A percentile compares a stretch with the other conserved stretches of the same genome.
Conservation (phyloP, 2,797 vertebrate species). For the Coregonus ussuriensis region DNA sequence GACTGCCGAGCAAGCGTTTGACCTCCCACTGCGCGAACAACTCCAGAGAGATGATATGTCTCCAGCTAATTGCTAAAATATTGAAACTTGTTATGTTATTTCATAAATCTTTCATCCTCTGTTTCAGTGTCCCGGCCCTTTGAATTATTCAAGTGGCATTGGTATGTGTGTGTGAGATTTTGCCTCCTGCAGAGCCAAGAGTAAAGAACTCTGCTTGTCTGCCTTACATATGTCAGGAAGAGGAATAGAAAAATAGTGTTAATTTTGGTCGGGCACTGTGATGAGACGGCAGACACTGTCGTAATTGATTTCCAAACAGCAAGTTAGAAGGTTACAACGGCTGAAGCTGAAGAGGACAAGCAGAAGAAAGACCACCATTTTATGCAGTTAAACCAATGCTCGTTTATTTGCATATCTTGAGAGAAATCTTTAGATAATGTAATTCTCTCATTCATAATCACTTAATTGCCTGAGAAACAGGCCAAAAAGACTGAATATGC, state of each 20-base stretch:
- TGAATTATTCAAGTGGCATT: slow-evolving; percentile 68
- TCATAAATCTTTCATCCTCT: slow-evolving; percentile 70
- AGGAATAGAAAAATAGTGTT: slow-evolving; percentile 8
- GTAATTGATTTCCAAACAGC: neutral
- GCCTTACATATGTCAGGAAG: slow-evolving; percentile 28
- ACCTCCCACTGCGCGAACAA: slow-evolving; percentile 16
- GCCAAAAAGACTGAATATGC: neutral
- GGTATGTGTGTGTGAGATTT: slow-evolving; percentile 45
- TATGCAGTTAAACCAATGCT: too few species aligned
- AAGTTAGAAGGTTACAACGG: neutral
- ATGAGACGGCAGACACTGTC: neutral
- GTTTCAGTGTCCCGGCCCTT: slow-evolving; percentile 51
- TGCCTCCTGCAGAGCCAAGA: slow-evolving; percentile 19
- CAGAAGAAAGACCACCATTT: too few species aligned
- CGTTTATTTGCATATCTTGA: neutral
- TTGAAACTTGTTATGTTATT: slow-evolving; percentile 59
- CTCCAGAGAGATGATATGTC: slow-evolving; percentile 42
- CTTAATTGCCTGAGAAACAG: neutral
- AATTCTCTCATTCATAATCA: neutral
- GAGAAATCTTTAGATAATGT: neutral
- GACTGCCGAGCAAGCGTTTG: slow-evolving; percentile 5
- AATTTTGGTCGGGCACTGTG: slow-evolving; percentile 24
- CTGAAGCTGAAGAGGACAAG: neutral
- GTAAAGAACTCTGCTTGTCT: slow-evolving; percentile 12
- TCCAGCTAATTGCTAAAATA: slow-evolving; percentile 64